Conservation (phyloP, 2,797 vertebrate genomes). For the Paramormyrops hopkinsi region DNA sequence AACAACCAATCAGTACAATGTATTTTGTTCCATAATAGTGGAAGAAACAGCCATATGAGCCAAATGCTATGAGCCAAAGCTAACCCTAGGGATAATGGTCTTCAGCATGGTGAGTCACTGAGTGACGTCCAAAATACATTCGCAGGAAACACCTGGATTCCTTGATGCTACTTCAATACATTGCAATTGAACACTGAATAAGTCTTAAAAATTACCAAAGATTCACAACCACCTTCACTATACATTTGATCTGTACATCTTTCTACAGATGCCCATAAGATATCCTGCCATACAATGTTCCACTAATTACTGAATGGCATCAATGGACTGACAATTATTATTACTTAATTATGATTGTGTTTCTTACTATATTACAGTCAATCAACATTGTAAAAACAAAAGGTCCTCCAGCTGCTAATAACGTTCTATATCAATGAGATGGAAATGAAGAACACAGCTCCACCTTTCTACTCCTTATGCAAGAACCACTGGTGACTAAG, state of each 20-base stretch:
- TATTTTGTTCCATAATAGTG: neutral
- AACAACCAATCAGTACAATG: conserved; percentile 2
- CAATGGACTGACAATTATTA: neutral
- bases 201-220: neutral
- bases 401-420: neutral
- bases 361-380: neutral
- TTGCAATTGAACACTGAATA: neutral
- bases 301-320: neutral
- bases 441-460: neutral
- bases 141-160: neutral
- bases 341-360: neutral
- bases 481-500: neutral
- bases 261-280: neutral
- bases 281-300: neutral
- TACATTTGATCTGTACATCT: neutral
- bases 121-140: neutral
- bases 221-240: neutral
- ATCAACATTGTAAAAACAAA: neutral
- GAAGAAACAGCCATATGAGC: neutral
- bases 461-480: neutral
- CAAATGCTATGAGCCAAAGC: neutral
- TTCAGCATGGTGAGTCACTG: neutral
- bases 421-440: neutral
- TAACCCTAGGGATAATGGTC: neutral
- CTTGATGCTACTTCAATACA: neutral